These are phyloP conservation scores for Pocillopora verrucosa DNA, from an alignment of 64 coral and sea anemone species.

Conservation along the genomic window DNA sequence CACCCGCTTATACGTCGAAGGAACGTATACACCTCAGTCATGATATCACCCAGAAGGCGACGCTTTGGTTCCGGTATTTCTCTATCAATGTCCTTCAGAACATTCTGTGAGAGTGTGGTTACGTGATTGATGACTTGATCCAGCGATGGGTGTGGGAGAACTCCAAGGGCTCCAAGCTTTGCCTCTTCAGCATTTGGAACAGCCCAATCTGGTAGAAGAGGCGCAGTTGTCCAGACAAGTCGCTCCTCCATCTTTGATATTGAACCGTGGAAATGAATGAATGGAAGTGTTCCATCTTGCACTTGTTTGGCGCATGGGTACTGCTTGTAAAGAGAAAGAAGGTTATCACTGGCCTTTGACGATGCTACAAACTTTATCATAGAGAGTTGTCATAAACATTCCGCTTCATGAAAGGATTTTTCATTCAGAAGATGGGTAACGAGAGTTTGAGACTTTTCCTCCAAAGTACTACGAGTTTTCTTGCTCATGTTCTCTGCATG, in stretches of 20 bases:
- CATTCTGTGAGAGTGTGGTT: constrained; percentile 38
- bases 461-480: not conserved
- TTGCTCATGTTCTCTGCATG: constrained; percentile 19
- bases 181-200: not conserved
- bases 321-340: constrained; percentile 54
- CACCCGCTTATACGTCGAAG: constrained; percentile 10
- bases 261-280: constrained; percentile 55
- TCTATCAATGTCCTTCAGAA: constrained; percentile 43
- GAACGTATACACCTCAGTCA: constrained; percentile 61
- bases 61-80: constrained; percentile 22
- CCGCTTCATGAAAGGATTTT: constrained; percentile 38
- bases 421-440: constrained; percentile 55
- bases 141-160: constrained; percentile 47
- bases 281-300: not conserved
- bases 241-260: constrained; percentile 37
- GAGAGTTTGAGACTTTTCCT: constrained; percentile 62
- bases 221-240: constrained; percentile 69
- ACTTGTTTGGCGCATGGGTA: not conserved
- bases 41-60: constrained; percentile 54
- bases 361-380: constrained; percentile 73
- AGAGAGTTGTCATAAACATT: constrained; percentile 41
- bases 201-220: constrained; percentile 59
- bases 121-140: constrained; percentile 63
- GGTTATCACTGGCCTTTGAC: constrained; percentile 47
- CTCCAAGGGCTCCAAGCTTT: constrained; percentile 20